phyloP scores from a whole-genome alignment of 2,888 invertebrate species.

The Xiphydria camelus region DNA sequence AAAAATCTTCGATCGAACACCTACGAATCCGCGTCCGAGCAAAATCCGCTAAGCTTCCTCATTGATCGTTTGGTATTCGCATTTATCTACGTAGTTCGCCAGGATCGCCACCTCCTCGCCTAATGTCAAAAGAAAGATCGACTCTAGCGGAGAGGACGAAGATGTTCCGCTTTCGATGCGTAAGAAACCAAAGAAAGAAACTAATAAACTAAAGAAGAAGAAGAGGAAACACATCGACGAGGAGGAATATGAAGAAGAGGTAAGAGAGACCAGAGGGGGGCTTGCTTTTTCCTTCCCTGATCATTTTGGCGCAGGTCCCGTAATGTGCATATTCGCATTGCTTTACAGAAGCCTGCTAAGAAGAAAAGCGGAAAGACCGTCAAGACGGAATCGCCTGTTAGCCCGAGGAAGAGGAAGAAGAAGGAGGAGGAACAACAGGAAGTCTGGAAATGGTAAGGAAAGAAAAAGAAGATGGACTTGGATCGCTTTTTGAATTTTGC shows the following conservation, averaged over 20 bases:
- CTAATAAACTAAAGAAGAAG: constrained; percentile 65
- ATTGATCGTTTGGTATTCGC: neutral
- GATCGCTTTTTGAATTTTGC: too few relatives aligned
- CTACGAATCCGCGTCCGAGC: neutral
- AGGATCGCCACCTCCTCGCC: constrained; percentile 36
- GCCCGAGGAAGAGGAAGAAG: constrained; percentile 73
- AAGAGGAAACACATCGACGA: constrained; percentile 51
- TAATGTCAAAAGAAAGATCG: constrained; percentile 59
- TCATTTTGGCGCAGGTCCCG: too few relatives aligned
- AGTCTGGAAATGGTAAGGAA: constrained; percentile 86
- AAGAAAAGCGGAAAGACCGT: constrained; percentile 39
- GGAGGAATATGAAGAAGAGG: constrained; percentile 43
- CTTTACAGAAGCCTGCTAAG: constrained; percentile 46
- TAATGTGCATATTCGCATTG: too few relatives aligned
- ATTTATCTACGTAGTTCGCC: constrained; percentile 28
- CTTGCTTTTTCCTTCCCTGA: too few relatives aligned
- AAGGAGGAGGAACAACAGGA: constrained; percentile 81
- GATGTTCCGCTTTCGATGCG: constrained; percentile 68
- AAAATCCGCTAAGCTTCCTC: neutral
- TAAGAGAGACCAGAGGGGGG: too few relatives aligned
- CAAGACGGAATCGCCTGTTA: constrained; percentile 47
- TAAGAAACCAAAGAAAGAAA: constrained; percentile 69
- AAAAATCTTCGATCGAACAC: too few relatives aligned
- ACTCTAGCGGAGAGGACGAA: constrained; percentile 64
- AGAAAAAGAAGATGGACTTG: constrained; percentile 1